Evolutionary conservation across 2,113 vertebrate species (phyloP), one percentile per base, ranked within the genome.

Genomic region (Calypte anna): DNA sequence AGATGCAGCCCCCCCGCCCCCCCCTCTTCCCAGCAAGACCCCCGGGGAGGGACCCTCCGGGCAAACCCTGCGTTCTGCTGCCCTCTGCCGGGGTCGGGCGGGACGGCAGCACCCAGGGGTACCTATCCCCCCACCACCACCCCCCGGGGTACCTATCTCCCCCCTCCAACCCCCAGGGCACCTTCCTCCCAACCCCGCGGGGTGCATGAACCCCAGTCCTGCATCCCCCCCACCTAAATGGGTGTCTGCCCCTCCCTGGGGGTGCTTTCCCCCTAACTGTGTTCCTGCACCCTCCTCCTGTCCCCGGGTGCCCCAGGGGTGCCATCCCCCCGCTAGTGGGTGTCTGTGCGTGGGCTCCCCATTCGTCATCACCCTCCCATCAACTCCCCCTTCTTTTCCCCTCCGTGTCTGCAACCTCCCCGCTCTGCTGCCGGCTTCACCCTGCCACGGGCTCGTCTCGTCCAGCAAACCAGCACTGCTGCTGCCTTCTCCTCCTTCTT

Each of bases 41-140:
- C 63, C 76, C 27, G n/a, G 22, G 50, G 50, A 11, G 6, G 6
- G 6, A 22, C 28, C 2, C 18, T 9, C 30, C 5, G 67, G 77
- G 44, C 88, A 82, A 77, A 36, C 28, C 46, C 90, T 83, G 92
- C 82, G 90, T 69, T 91, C 78, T 95, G 95, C 93, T 96, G 93
- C 82, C 93, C 78, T 50, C 91, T 36, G 74, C 78, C 74, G 95
- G 91, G 9, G 7, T 3, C 50, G 54, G 31, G 9, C 9, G 51
- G 14, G 51, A 14, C 72, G 6, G 23, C 72, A 0, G 81, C 81
- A 3, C 33, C 14, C 14, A 6, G 21, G 38, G 17, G 28, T 11
- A 7, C 21, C 7, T 10, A 3, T 4, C 7, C 5, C 33, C 14
- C 16, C 51, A 12, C 12, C 12, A 22, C 21, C 20, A 50, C 48